phyloP scores from a whole-genome alignment of 2,113 vertebrate genomes.

The Heterocephalus glaber region DNA sequence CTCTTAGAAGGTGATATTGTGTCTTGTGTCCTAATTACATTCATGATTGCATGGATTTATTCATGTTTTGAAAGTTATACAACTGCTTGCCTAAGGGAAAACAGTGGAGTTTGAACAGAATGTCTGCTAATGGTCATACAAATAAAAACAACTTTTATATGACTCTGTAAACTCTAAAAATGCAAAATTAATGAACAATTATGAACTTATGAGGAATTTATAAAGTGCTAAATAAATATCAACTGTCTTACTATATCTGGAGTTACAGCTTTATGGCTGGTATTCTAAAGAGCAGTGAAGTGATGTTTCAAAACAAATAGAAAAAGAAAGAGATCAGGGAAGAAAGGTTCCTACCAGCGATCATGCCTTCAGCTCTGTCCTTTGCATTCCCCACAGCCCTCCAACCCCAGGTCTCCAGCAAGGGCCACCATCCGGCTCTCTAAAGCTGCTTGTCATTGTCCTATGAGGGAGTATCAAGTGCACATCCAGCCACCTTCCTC shows the following conservation, averaged over 20 bases:
- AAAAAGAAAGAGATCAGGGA: rapidly evolving
- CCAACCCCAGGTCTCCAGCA: rapidly evolving
- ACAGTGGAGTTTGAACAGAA: conserved; percentile 22
- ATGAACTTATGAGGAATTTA: neutral
- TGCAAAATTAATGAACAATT: neutral
- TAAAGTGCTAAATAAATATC: neutral
- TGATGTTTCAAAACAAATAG: neutral
- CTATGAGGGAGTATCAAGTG: rapidly evolving
- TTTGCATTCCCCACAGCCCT: rapidly evolving
- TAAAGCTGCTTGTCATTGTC: neutral
- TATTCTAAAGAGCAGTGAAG: neutral
- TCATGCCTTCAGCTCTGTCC: neutral
- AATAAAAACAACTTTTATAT: neutral
- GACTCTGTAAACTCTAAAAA: neutral
- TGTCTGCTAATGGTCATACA: neutral
- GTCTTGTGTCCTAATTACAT: rapidly evolving
- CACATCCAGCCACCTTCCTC: rapidly evolving
- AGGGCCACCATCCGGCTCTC: rapidly evolving
- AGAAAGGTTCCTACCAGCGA: rapidly evolving
- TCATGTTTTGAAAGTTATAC: rapidly evolving
- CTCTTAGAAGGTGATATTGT: neutral
- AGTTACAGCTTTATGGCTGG: neutral
- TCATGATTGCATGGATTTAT: rapidly evolving
- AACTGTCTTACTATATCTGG: rapidly evolving
- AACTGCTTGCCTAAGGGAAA: rapidly evolving